Conservation (phyloP, 2,888 invertebrate species). For the Xestia c-nigrum region DNA sequence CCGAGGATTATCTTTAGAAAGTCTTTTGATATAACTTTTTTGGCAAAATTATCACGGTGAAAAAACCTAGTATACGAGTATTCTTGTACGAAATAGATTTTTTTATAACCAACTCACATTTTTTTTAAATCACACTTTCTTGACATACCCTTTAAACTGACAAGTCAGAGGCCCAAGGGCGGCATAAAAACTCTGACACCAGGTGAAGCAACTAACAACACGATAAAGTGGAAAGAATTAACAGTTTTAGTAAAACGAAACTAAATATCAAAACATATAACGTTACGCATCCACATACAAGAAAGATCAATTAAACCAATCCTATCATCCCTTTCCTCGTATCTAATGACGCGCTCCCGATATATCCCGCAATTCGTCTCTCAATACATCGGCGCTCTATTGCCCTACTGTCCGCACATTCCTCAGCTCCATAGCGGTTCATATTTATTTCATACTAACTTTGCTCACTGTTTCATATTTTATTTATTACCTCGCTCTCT, state of each 20-base stretch:
- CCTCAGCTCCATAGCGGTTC: constrained; percentile 29
- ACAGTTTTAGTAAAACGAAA: too few species aligned
- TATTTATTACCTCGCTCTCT: constrained; percentile 45
- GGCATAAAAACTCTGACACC: too few species aligned
- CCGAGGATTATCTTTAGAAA: constrained; percentile 8
- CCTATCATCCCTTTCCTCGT: not conserved
- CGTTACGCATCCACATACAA: not conserved
- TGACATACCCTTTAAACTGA: not conserved
- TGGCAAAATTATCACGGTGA: not conserved
- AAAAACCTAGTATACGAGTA: not conserved
- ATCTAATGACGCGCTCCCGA: constrained; percentile 8
- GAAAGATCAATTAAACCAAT: constrained; percentile 8
- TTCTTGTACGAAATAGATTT: too few species aligned
- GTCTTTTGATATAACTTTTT: not conserved
- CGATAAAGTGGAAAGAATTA: not conserved
- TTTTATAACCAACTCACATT: not conserved
- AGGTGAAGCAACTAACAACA: too few species aligned
- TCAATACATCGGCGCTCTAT: constrained; percentile 35
- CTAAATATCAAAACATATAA: not conserved
- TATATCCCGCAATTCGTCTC: constrained; percentile 9
- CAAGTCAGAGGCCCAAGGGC: too few species aligned
- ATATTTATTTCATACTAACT: constrained; percentile 48
- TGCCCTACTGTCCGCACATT: constrained; percentile 35
- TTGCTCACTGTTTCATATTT: constrained; percentile 43
- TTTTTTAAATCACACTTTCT: not conserved